Conservation (phyloP, 2,113 vertebrate genomes). For the Cottus gobio region DNA sequence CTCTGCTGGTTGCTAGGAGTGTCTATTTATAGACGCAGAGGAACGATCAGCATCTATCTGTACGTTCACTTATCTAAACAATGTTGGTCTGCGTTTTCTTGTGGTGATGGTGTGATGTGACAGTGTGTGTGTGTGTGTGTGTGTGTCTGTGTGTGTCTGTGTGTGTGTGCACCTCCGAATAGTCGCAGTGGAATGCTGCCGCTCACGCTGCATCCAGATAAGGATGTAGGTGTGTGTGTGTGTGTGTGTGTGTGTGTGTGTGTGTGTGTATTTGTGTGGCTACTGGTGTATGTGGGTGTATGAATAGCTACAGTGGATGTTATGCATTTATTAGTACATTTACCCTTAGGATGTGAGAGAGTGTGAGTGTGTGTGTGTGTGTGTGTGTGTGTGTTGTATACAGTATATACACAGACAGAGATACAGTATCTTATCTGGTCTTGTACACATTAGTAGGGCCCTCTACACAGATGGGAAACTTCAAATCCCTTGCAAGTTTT, state of each 20-base stretch:
- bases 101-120: neutral
- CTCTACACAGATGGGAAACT: neutral
- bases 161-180: constrained; percentile 17
- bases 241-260: constrained; percentile 1
- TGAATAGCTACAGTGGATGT: constrained; percentile 16
- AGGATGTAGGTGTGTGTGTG: constrained; percentile 1
- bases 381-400: neutral
- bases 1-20: constrained; percentile 60
- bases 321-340: constrained; percentile 6
- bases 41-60: constrained; percentile 62
- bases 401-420: neutral
- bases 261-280: constrained; percentile 5
- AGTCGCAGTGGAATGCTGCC: constrained; percentile 24
- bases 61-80: constrained; percentile 69
- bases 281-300: constrained; percentile 3
- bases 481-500: constrained; percentile 20
- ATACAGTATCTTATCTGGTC: constrained; percentile 4
- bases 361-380: neutral
- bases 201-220: constrained; percentile 11
- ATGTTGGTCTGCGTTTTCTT: constrained; percentile 32
- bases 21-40: constrained; percentile 72
- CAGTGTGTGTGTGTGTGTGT: constrained; percentile 12
- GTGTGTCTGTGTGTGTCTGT: neutral
- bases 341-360: neutral
- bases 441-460: neutral